phyloP scores from a whole-genome alignment of 2,888 invertebrate species.

The Sphaeridia pumilis region DNA sequence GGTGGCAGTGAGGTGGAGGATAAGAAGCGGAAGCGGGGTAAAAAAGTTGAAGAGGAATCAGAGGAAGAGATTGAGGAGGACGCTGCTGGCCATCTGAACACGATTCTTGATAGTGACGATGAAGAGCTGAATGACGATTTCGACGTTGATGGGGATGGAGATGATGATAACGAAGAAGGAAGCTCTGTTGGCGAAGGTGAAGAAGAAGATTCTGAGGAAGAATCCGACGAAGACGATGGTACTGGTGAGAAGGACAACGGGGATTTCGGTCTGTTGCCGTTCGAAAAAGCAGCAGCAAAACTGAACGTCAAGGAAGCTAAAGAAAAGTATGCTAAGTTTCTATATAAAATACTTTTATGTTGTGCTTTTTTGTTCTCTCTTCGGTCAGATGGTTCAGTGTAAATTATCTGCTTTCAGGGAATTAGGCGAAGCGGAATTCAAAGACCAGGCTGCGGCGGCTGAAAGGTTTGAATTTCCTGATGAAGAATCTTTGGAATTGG shows the following conservation, averaged over 20 bases:
- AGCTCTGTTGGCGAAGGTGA: constrained; percentile 24
- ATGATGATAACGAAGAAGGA: constrained; percentile 17
- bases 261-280: constrained; percentile 63
- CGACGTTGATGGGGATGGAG: constrained; percentile 9
- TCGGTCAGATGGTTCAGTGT: background rate
- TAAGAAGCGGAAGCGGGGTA: background rate
- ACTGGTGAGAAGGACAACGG: constrained; percentile 39
- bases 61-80: constrained; percentile 36
- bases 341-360: constrained; percentile 6
- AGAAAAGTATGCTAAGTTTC: constrained; percentile 44
- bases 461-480: constrained; percentile 62
- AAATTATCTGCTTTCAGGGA: constrained; percentile 42
- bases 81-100: background rate
- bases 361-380: too few species aligned
- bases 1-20: constrained; percentile 13
- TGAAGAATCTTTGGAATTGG: constrained; percentile 57
- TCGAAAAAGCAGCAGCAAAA: constrained; percentile 70
- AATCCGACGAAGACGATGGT: constrained; percentile 36
- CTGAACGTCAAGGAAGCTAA: constrained; percentile 59
- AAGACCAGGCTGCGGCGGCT: constrained; percentile 53
- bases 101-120: background rate
- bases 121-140: constrained; percentile 10
- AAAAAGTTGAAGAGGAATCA: constrained; percentile 37
- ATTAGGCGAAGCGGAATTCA: constrained; percentile 67
- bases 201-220: constrained; percentile 21